These are phyloP conservation scores for Diprion similis DNA, from an alignment of 1,140 invertebrate species.

Conservation along the genomic window DNA sequence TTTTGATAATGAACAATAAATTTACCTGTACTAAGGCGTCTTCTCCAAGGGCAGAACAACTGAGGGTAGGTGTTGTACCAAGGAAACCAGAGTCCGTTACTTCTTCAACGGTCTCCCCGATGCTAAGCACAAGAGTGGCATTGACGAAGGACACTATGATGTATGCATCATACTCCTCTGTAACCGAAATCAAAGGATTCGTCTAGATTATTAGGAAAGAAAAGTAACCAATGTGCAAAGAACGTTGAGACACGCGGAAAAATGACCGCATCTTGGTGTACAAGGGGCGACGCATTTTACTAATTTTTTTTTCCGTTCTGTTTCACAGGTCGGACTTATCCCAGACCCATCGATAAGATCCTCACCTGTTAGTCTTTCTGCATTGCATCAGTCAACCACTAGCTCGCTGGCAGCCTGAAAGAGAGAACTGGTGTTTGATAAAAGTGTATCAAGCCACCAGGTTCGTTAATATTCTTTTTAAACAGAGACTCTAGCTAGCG, in stretches of 20 bases:
- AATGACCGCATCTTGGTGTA: background rate
- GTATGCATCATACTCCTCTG: constrained; percentile 99
- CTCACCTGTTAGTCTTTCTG: constrained; percentile 56
- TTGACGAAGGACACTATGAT: constrained; percentile 99
- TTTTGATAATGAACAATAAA: background rate
- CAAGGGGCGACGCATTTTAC: background rate
- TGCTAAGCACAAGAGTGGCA: constrained; percentile 97
- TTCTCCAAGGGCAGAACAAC: constrained; percentile 95
- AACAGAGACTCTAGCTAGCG: background rate
- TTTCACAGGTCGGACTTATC: background rate
- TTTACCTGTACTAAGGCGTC: constrained; percentile 95
- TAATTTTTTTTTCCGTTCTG: background rate
- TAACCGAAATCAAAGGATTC: constrained; percentile 67
- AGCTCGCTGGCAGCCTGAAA: constrained; percentile 63
- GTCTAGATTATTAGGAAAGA: constrained; percentile 30
- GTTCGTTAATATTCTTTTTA: constrained; percentile 54
- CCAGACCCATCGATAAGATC: constrained; percentile 33
- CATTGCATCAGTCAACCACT: constrained; percentile 54
- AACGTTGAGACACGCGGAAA: background rate
- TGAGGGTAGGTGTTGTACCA: constrained; percentile 96
- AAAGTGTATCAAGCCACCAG: constrained; percentile 64
- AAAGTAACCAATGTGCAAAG: background rate
- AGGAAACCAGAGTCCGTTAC: constrained; percentile 99
- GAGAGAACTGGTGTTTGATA: constrained; percentile 75
- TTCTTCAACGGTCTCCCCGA: constrained; percentile 99